Base-by-base conservation (phyloP, 2,888 invertebrate species). In the Folsomia manolachei region DNA sequence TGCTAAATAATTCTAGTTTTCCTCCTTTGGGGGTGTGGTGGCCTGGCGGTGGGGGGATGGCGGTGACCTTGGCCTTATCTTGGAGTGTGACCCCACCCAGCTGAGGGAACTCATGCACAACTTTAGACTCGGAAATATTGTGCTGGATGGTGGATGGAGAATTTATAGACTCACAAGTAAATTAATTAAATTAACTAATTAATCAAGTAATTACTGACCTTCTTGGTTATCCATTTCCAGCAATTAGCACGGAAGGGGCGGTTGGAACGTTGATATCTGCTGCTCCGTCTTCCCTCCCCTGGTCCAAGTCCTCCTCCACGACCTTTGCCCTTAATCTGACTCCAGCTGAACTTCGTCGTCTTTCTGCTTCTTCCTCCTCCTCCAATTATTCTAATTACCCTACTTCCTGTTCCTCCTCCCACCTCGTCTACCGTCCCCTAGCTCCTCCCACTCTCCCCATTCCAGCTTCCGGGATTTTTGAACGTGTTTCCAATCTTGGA, bases 11-110 rank as follows among this genome's bases (percentile, higher is more conserved):
- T 60, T 62, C 26, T 62, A 79, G 79, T 77, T 80, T 71, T 71
- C 71, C 82, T 88, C 90, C 81, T 91, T 91, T 84, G 93, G 93
- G 71, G 88, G 89, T 82, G 88, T 91, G 64, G 86, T 91, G 71
- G 91, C 92, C 27, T 94, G 93, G 93, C 91, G 90, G 82, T 89
- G 90, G 68, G 89, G 90, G 67, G n/a, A n/a, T n/a, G 88, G 89
- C 68, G 89, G 90, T 77, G 88, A 89, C 82, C 88, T 94, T 81
- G 90, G 90, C 67, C 86, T 92, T 78, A 88, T 94, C 75, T 82
- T 94, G 71, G 90, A 90, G 83, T 91, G 91, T 62, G 91, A 93
- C 82, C n/a, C 56, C 21, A 89, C 90, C 82, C 88, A 90, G 81
- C 87, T 93, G 51, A 74, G 75, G 25, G 78, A 80, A 56, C 70